These are phyloP conservation scores for Apis dorsata DNA, from an alignment of 1,140 invertebrate species.

Conservation along the genomic window DNA sequence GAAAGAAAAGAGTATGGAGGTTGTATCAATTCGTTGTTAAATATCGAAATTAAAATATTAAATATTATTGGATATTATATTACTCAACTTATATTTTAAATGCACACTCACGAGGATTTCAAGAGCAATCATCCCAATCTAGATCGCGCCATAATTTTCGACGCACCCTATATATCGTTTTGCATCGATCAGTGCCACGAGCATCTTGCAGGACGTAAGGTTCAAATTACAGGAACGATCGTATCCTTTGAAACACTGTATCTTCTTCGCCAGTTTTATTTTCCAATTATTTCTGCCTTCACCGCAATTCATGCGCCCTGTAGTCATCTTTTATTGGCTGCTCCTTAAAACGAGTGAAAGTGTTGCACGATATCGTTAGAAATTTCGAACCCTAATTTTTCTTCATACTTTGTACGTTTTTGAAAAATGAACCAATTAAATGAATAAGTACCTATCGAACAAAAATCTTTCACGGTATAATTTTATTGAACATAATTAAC, in stretches of 20 bases:
- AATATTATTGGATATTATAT: too few relatives aligned
- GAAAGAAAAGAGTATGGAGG: too few relatives aligned
- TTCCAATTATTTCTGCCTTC: conserved; percentile 25
- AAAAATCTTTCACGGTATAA: background rate
- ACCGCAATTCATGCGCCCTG: background rate
- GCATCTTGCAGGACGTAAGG: conserved; percentile 9
- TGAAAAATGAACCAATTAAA: background rate
- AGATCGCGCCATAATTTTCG: conserved; percentile 6
- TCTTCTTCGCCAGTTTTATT: conserved; percentile 18
- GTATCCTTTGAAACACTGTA: conserved; percentile 1
- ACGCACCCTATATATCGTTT: conserved; percentile 19
- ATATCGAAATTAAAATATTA: too few relatives aligned
- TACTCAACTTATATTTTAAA: too few relatives aligned
- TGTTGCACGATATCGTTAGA: conserved; percentile 1
- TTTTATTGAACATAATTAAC: background rate
- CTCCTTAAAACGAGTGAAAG: conserved; percentile 25
- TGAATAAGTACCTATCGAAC: background rate
- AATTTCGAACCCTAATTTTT: background rate
- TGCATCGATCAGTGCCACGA: conserved; percentile 42
- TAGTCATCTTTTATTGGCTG: background rate
- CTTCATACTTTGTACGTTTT: background rate
- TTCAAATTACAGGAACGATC: conserved; percentile 36
- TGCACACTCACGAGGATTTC: background rate
- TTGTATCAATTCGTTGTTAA: too few relatives aligned
- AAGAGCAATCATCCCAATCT: background rate